Evolutionary conservation across 1,140 invertebrate species (phyloP).

Genomic region (Drosophila kikkawai): DNA sequence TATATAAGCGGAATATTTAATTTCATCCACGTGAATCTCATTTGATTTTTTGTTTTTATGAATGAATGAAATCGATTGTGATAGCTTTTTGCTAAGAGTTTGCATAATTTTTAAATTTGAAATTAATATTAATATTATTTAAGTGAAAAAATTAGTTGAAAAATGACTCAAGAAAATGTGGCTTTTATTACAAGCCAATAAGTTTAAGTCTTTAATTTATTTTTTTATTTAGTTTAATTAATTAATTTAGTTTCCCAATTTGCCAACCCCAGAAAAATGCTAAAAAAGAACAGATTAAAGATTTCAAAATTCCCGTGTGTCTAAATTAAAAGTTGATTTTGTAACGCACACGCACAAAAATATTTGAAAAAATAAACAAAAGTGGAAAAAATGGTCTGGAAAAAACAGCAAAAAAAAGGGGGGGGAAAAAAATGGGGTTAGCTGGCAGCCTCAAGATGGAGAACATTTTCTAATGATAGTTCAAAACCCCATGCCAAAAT

Average conservation of each 20-base stretch:
- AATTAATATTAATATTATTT: background rate
- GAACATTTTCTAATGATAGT: slow-evolving; percentile 11
- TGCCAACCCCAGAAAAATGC: background rate
- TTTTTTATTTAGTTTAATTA: background rate
- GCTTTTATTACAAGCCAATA: no score
- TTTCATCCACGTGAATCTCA: slow-evolving; percentile 15
- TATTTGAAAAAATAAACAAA: slow-evolving; percentile 42
- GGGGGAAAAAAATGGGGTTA: slow-evolving; percentile 39
- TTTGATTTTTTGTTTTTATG: slow-evolving; percentile 4
- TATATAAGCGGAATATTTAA: slow-evolving; percentile 20
- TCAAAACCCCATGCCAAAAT: slow-evolving; percentile 29
- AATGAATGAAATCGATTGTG: slow-evolving; percentile 16
- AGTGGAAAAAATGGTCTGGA: slow-evolving; percentile 6
- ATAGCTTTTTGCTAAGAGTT: background rate
- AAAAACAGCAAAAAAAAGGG: slow-evolving; percentile 1
- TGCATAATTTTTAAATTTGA: background rate
- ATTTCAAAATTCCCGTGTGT: background rate
- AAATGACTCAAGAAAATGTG: no score
- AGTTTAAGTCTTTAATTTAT: background rate
- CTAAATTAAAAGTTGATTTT: slow-evolving; percentile 16
- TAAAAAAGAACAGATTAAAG: background rate
- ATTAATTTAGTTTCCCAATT: background rate
- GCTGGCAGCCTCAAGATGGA: background rate
- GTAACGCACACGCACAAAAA: slow-evolving; percentile 11
- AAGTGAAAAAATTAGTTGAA: no score